A percentile compares a stretch with the other conserved stretches of the same genome.
Evolutionary conservation across 1,140 invertebrate genomes (phyloP).

Genomic region (Melitaea cinxia): DNA sequence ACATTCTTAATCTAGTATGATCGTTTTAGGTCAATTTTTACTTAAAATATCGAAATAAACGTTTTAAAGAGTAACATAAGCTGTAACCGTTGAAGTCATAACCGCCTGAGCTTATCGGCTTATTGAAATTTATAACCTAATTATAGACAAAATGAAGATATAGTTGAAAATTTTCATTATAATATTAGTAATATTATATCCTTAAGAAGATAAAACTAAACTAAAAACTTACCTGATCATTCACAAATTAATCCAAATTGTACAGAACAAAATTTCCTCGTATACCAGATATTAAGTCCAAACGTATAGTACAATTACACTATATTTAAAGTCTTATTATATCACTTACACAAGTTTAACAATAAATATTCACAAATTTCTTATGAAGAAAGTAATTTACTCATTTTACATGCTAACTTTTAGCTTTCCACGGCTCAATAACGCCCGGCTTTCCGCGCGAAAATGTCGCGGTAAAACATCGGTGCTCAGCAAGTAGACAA

Average conservation of each 20-base stretch:
- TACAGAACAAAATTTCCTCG: conserved; percentile 59
- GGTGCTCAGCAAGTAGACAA: conserved; percentile 52
- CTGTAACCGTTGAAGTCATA: conserved; percentile 58
- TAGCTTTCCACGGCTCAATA: conserved; percentile 78
- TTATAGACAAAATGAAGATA: conserved; percentile 54
- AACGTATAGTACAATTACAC: conserved; percentile 52
- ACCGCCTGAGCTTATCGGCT: conserved; percentile 72
- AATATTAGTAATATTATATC: conserved; percentile 37
- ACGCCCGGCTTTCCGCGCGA: conserved; percentile 82
- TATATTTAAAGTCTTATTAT: conserved; percentile 45
- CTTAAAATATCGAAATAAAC: conserved; percentile 41
- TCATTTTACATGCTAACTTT: conserved; percentile 63
- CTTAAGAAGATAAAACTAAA: conserved; percentile 38
- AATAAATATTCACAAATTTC: conserved; percentile 48
- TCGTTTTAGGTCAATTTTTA: conserved; percentile 36
- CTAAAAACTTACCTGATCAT: conserved; percentile 74
- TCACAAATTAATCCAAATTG: conserved; percentile 70
- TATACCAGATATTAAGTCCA: conserved; percentile 55
- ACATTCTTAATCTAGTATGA: conserved; percentile 47
- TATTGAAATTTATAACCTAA: conserved; percentile 74
- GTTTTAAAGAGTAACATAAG: conserved; percentile 42
- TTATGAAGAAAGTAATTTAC: conserved; percentile 51
- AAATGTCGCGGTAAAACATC: conserved; percentile 81
- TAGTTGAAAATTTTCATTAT: conserved; percentile 22
- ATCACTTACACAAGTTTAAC: conserved; percentile 40